phyloP scores from a whole-genome alignment of 2,113 vertebrate species.

The Ophthalmolycus amberensis region DNA sequence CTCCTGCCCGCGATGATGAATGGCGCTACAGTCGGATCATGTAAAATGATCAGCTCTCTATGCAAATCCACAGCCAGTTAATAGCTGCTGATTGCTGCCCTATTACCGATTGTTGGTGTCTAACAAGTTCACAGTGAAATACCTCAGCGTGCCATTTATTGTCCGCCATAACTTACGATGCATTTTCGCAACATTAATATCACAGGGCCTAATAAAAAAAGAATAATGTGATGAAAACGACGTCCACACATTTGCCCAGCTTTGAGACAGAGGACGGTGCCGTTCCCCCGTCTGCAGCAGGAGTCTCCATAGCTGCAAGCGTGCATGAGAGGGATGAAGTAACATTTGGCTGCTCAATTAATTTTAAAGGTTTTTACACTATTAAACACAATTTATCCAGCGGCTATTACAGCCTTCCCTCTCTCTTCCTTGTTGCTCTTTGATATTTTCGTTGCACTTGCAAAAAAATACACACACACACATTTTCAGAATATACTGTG shows the following conservation, averaged over 20 bases:
- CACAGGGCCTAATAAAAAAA: conserved; percentile 51
- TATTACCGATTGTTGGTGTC: conserved; percentile 57
- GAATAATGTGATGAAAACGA: conserved; percentile 46
- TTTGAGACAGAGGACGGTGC: conserved; percentile 55
- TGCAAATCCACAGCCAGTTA: conserved; percentile 65
- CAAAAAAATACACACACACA: conserved; percentile 20
- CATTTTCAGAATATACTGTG: not conserved
- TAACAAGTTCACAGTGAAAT: conserved; percentile 53
- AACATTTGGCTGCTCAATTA: conserved; percentile 76
- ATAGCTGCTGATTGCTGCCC: conserved; percentile 62
- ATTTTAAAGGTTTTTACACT: conserved; percentile 78
- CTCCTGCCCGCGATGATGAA: conserved; percentile 42
- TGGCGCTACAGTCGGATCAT: conserved; percentile 34
- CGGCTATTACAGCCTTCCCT: conserved; percentile 50
- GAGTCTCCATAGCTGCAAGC: conserved; percentile 50
- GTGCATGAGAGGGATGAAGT: conserved; percentile 53
- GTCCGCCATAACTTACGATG: conserved; percentile 38
- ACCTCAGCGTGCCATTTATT: conserved; percentile 34
- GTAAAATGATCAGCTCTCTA: conserved; percentile 69
- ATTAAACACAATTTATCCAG: conserved; percentile 74
- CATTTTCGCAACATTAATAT: conserved; percentile 41
- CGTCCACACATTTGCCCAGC: conserved; percentile 35
- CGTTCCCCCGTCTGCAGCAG: conserved; percentile 47
- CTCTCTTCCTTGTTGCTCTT: conserved; percentile 46
- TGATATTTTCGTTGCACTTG: conserved; percentile 66